Conservation (phyloP, 2,888 invertebrate genomes). For the Allolobophora icterica region DNA sequence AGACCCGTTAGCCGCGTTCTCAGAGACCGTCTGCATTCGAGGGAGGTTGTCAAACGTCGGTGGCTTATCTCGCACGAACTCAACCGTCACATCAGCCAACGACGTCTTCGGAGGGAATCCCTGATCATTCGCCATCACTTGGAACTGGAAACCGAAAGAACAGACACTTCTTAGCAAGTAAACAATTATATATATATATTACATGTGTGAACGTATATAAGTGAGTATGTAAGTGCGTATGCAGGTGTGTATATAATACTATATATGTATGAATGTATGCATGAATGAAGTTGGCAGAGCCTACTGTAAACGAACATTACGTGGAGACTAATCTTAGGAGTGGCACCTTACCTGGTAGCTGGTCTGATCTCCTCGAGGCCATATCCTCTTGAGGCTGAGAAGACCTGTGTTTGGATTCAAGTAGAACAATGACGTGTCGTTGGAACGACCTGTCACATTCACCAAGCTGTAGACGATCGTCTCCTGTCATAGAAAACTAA, state of each 20-base stretch:
- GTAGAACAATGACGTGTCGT: conserved; percentile 49
- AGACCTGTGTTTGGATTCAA: conserved; percentile 52
- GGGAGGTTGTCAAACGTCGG: conserved; percentile 48
- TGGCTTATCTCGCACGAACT: conserved; percentile 50
- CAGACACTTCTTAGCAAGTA: not conserved
- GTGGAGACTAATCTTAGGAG: not conserved
- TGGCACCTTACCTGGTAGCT: conserved; percentile 53
- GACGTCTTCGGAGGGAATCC: conserved; percentile 52
- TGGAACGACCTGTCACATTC: conserved; percentile 41
- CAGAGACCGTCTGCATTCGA: conserved; percentile 42
- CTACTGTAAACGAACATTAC: no score
- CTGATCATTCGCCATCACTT: conserved; percentile 54
- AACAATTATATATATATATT: not conserved
- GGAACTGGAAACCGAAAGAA: conserved; percentile 52
- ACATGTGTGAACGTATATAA: not conserved
- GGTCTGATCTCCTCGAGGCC: conserved; percentile 46
- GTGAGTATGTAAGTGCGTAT: not conserved
- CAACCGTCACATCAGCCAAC: conserved; percentile 52
- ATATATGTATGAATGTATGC: not conserved
- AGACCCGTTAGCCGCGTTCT: conserved; percentile 45
- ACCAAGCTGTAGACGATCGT: conserved; percentile 50
- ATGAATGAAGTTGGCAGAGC: no score
- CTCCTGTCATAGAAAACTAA: conserved; percentile 34
- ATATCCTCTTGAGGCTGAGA: conserved; percentile 49
- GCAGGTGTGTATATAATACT: not conserved